These are phyloP conservation scores for Aldrovandia affinis DNA, from an alignment of 2,797 vertebrate species.

Conservation along the genomic window DNA sequence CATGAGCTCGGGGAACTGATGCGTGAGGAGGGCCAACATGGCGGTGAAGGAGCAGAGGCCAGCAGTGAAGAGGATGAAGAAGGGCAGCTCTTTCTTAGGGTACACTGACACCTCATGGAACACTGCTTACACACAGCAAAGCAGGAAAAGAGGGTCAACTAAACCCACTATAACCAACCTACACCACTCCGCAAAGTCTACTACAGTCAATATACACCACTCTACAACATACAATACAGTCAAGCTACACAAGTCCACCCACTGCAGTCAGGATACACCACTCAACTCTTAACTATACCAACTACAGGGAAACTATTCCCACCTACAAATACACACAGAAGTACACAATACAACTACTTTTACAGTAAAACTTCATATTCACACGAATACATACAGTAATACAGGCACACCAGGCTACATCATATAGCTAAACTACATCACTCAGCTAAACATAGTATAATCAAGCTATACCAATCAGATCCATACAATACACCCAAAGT, in stretches of 20 bases:
- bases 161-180: constrained; percentile 23
- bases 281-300: neutral
- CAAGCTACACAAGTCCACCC: no score
- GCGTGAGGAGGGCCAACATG: constrained; percentile 97
- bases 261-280: neutral
- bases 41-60: constrained; percentile 98
- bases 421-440: neutral
- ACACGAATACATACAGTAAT: no score
- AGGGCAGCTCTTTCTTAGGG: constrained; percentile 98
- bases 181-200: neutral
- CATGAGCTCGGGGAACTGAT: constrained; percentile 99
- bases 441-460: neutral
- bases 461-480: neutral
- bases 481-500: neutral
- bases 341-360: no score
- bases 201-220: neutral
- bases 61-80: constrained; percentile 98
- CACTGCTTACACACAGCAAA: constrained; percentile 77
- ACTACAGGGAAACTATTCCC: neutral
- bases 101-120: constrained; percentile 99
- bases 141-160: constrained; percentile 30
- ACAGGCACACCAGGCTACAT: neutral
- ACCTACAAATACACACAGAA: no score
- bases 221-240: neutral
- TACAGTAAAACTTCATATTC: neutral